Conservation (phyloP, 2,888 invertebrate species). For the Neoscelio sp. region DNA sequence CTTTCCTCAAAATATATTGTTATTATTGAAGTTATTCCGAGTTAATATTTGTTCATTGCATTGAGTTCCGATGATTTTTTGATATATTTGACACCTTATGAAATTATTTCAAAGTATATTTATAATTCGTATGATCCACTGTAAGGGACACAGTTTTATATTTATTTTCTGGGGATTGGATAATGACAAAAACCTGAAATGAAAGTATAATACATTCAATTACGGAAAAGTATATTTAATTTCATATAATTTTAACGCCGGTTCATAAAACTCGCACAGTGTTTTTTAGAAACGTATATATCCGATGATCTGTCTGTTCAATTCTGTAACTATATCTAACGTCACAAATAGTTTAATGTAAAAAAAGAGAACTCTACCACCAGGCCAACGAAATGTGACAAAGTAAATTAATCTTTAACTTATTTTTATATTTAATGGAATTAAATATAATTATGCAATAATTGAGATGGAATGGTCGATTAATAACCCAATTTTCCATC, state of each 20-base stretch:
- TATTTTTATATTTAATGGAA: constrained; percentile 38
- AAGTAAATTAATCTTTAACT: constrained; percentile 17
- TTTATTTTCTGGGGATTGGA: too few relatives aligned
- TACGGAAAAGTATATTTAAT: background rate
- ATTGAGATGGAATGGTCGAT: constrained; percentile 40
- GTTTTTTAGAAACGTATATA: constrained; percentile 23
- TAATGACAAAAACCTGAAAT: too few relatives aligned
- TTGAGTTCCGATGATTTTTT: too few relatives aligned
- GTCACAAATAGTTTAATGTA: constrained; percentile 3
- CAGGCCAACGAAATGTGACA: too few relatives aligned
- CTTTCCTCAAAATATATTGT: too few relatives aligned
- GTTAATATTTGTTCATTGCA: too few relatives aligned
- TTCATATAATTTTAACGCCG: background rate
- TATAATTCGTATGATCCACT: too few relatives aligned
- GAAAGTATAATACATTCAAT: too few relatives aligned
- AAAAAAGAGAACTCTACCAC: constrained; percentile 9
- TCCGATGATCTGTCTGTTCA: background rate
- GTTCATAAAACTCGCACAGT: constrained; percentile 9
- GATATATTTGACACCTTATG: constrained; percentile 5
- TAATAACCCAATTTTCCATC: constrained; percentile 54
- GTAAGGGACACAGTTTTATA: too few relatives aligned
- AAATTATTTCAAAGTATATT: constrained; percentile 3
- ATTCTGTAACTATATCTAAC: constrained; percentile 15
- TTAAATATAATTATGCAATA: too few relatives aligned
- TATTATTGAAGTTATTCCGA: too few relatives aligned